Conservation (phyloP, 1,140 invertebrate genomes). For the Phortica variegata region DNA sequence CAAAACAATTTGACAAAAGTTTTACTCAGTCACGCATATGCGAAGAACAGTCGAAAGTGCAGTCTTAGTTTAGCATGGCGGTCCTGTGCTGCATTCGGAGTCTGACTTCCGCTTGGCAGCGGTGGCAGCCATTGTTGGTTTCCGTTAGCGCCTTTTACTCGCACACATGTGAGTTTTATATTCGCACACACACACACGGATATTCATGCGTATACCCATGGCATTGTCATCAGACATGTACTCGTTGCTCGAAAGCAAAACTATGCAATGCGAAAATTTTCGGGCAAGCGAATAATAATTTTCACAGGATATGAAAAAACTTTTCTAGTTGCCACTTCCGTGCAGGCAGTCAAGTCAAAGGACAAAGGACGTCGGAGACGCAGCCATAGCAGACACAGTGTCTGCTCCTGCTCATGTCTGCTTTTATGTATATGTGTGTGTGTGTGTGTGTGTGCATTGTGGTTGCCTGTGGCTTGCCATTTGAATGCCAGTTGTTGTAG, state of each 20-base stretch:
- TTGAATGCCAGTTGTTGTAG: constrained; percentile 48
- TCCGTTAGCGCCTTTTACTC: no score
- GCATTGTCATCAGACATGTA: constrained; percentile 2
- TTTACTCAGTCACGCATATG: constrained; percentile 10
- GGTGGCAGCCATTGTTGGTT: background rate
- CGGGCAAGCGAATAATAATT: constrained; percentile 44
- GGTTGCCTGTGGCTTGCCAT: constrained; percentile 41
- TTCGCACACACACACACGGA: background rate
- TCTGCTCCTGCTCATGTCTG: constrained; percentile 12
- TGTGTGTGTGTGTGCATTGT: constrained; percentile 19
- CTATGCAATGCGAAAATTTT: constrained; percentile 24
- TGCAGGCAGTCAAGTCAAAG: background rate
- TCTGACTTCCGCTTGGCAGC: constrained; percentile 12
- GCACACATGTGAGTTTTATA: constrained; percentile 14
- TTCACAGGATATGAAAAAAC: constrained; percentile 52
- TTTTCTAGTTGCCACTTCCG: constrained; percentile 46
- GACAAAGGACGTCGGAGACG: background rate
- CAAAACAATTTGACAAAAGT: constrained; percentile 46
- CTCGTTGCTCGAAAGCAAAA: constrained; percentile 30
- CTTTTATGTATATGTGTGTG: background rate
- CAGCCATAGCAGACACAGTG: constrained; percentile 10
- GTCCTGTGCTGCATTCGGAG: background rate
- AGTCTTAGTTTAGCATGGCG: no score
- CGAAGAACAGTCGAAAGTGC: no score
- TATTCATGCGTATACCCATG: background rate